phyloP scores from a whole-genome alignment of 2,797 vertebrate species.

The Vespertilio murinus region DNA sequence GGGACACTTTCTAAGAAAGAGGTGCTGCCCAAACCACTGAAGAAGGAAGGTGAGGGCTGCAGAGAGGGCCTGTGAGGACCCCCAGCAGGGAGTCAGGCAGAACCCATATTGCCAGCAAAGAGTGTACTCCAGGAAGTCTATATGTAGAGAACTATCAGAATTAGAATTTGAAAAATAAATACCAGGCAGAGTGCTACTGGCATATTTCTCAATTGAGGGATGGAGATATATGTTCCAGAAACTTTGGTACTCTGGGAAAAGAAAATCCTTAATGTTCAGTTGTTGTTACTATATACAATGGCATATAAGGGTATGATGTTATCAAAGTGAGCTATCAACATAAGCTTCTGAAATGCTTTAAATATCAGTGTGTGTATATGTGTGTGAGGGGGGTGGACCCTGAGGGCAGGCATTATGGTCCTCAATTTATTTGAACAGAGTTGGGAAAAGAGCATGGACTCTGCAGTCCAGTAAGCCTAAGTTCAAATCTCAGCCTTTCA shows the following conservation, averaged over 20 bases:
- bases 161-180: not conserved
- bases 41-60: not conserved
- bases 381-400: not conserved
- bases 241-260: not conserved
- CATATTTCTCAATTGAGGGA: not conserved
- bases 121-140: not conserved
- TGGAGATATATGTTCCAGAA: not conserved
- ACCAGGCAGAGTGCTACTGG: not conserved
- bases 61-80: not conserved
- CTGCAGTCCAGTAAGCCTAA: not conserved
- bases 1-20: not conserved
- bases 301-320: not conserved
- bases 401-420: not conserved
- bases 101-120: not conserved
- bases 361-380: not conserved
- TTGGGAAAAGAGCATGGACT: not conserved
- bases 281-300: not conserved
- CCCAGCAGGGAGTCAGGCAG: not conserved
- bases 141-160: not conserved
- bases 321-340: not conserved
- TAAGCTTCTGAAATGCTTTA: not conserved
- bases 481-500: not conserved
- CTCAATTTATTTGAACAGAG: not conserved
- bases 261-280: slow-evolving; percentile 24
- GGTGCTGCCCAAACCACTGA: not conserved